Evolutionary conservation across 1,140 invertebrate genomes (phyloP).

Genomic region (Euwallacea similis): DNA sequence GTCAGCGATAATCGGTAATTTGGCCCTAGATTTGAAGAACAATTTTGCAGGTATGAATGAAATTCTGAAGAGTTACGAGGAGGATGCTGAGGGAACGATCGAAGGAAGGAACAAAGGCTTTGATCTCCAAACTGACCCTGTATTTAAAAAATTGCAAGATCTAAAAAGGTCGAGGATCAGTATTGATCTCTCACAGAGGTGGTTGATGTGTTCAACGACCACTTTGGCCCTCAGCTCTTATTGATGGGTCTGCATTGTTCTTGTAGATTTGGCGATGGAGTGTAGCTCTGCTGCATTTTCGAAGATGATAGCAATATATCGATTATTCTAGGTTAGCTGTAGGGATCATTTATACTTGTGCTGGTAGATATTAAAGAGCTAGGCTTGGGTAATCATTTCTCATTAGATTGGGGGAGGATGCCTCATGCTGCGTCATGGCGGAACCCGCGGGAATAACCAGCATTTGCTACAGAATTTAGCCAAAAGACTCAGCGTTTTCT

Average conservation of each 20-base stretch:
- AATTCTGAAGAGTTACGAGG: no score
- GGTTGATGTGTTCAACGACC: slow-evolving; percentile 26
- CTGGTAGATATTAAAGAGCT: slow-evolving; percentile 13
- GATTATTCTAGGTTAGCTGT: slow-evolving; percentile 19
- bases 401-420: slow-evolving; percentile 32
- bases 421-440: slow-evolving; percentile 32
- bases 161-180: slow-evolving; percentile 20
- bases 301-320: background rate
- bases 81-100: background rate
- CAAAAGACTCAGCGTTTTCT: slow-evolving; percentile 24
- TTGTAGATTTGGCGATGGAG: slow-evolving; percentile 30
- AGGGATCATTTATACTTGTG: slow-evolving; percentile 29
- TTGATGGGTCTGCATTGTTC: slow-evolving; percentile 36
- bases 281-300: no score
- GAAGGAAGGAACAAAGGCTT: no score
- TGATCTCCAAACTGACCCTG: no score
- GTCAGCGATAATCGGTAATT: slow-evolving; percentile 33
- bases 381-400: background rate
- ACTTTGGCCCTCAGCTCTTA: slow-evolving; percentile 29
- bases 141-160: background rate
- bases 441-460: slow-evolving; percentile 31
- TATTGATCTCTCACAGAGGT: slow-evolving; percentile 7
- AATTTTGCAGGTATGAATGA: slow-evolving; percentile 31
- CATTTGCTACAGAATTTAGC: slow-evolving; percentile 29
- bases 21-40: slow-evolving; percentile 27